phyloP scores from a whole-genome alignment of 2,888 invertebrate genomes.

The Hipparchia sbordonii region DNA sequence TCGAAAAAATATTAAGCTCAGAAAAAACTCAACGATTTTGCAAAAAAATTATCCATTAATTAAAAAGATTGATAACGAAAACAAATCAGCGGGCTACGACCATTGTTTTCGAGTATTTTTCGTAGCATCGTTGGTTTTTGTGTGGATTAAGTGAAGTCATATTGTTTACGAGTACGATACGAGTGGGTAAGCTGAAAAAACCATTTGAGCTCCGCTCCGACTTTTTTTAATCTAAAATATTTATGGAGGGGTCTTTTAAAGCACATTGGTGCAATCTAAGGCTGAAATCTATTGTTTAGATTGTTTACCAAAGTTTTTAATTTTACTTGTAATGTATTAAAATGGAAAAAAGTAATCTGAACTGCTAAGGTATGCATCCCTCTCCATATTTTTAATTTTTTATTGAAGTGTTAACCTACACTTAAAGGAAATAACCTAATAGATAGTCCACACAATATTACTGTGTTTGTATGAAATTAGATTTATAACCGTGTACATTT shows the following conservation, averaged over 20 bases:
- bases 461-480: too few species aligned
- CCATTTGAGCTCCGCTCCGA: constrained; percentile 6
- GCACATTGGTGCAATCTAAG: not conserved
- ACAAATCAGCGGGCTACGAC: too few species aligned
- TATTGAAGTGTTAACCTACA: too few species aligned
- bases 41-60: not conserved
- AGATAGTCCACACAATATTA: too few species aligned
- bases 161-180: constrained; percentile 1
- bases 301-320: too few species aligned
- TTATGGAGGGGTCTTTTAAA: not conserved
- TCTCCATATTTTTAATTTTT: too few species aligned
- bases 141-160: constrained; percentile 2
- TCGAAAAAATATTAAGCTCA: not conserved
- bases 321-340: too few species aligned
- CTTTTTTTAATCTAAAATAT: not conserved
- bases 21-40: not conserved
- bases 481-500: too few species aligned
- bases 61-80: not conserved
- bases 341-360: too few species aligned
- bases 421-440: too few species aligned
- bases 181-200: constrained; percentile 13
- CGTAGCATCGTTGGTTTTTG: not conserved
- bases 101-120: not conserved
- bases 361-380: too few species aligned
- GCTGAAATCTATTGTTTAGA: too few species aligned